A percentile compares a stretch with the other conserved stretches of the same genome.
These are phyloP conservation scores for Drosophila tripunctata DNA, from an alignment of 2,888 invertebrate species.

Conservation along the genomic window DNA sequence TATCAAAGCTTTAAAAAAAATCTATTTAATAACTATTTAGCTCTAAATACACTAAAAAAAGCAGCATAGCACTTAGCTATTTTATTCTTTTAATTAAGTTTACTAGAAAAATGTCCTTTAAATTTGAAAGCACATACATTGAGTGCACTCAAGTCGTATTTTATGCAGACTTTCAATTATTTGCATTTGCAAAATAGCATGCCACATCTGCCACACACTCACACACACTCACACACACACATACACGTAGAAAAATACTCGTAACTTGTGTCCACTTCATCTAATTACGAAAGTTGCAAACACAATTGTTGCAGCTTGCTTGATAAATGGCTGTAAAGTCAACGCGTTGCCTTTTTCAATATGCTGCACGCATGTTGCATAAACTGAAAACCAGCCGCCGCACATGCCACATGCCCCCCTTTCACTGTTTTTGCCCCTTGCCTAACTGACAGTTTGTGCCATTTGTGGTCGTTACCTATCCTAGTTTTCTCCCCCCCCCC, in stretches of 20 bases:
- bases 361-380: constrained; percentile 58
- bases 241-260: neutral
- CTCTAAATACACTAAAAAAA: too few species aligned
- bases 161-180: constrained; percentile 5
- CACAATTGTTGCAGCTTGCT: constrained; percentile 27
- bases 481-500: neutral
- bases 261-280: constrained; percentile 50
- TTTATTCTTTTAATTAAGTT: too few species aligned
- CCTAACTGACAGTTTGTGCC: constrained; percentile 50
- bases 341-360: constrained; percentile 64
- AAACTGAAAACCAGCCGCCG: constrained; percentile 32
- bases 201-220: constrained; percentile 18
- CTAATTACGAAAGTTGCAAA: constrained; percentile 70
- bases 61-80: too few species aligned
- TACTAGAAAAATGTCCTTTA: neutral
- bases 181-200: constrained; percentile 6
- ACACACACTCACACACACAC: neutral
- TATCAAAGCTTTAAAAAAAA: too few species aligned
- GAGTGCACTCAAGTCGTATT: neutral
- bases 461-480: constrained; percentile 42
- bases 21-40: too few species aligned
- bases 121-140: neutral
- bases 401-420: constrained; percentile 7
- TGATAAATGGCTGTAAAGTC: constrained; percentile 63
- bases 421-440: constrained; percentile 24